Evolutionary conservation across 1,140 invertebrate genomes (phyloP).

Genomic region (Lepidostoma basale): DNA sequence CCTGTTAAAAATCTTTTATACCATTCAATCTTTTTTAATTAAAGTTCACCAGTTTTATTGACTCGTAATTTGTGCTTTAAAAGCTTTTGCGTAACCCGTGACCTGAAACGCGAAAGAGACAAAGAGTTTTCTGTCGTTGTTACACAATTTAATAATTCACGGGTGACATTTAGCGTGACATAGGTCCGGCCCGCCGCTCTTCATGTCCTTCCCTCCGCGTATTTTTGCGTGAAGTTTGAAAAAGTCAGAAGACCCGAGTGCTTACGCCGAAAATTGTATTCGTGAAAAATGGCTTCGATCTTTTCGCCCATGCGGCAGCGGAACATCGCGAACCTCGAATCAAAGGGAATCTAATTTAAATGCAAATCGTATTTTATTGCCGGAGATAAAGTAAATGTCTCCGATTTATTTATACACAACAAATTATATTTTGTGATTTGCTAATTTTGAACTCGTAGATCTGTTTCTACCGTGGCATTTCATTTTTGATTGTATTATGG

Average conservation of each 20-base stretch:
- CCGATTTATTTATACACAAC: background rate
- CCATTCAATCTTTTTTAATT: no score
- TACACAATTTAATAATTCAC: background rate
- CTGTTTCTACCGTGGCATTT: background rate
- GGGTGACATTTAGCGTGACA: background rate
- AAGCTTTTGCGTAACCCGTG: no score
- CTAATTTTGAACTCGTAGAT: background rate
- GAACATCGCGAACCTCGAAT: background rate
- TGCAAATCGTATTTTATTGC: slow-evolving; percentile 5
- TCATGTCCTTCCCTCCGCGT: no score
- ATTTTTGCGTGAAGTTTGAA: background rate
- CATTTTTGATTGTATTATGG: background rate
- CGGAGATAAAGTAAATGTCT: background rate
- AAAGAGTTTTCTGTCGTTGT: background rate
- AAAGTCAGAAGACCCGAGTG: background rate
- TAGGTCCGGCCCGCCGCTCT: no score
- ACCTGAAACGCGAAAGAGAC: no score
- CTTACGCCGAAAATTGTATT: background rate
- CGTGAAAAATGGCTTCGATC: background rate
- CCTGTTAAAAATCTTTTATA: no score
- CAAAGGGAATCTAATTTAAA: slow-evolving; percentile 1
- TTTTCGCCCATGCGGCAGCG: background rate
- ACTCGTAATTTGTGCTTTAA: no score
- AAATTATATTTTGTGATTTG: background rate
- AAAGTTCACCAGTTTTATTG: no score